These are phyloP conservation scores for Peribatodes rhomboidaria DNA, from an alignment of 2,888 invertebrate species.

Conservation along the genomic window DNA sequence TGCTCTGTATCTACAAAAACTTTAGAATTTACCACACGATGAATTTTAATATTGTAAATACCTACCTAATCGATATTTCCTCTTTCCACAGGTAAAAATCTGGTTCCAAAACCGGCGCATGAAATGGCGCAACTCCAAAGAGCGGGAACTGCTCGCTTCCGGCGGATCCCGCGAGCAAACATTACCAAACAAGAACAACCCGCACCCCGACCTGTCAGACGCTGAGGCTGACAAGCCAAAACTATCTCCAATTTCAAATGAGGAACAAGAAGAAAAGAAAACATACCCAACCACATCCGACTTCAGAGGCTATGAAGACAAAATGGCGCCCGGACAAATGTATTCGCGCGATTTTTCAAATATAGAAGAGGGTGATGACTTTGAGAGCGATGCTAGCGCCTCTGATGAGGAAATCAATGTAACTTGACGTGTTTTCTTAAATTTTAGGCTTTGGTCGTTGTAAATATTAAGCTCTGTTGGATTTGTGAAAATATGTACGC, in stretches of 20 bases:
- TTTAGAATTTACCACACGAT: too few relatives aligned
- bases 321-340: conserved; percentile 62
- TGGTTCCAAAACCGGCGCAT: conserved; percentile 99
- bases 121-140: conserved; percentile 99
- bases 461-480: conserved; percentile 23
- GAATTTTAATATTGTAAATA: too few relatives aligned
- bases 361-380: conserved; percentile 78
- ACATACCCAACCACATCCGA: conserved; percentile 71
- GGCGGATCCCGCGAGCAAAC: conserved; percentile 98
- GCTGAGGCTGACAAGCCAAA: conserved; percentile 93
- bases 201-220: conserved; percentile 97
- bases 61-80: conserved; percentile 7
- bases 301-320: conserved; percentile 74
- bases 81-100: conserved; percentile 86
- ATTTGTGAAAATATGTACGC: conserved; percentile 10
- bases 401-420: conserved; percentile 95
- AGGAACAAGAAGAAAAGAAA: conserved; percentile 71
- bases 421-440: conserved; percentile 89
- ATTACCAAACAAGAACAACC: conserved; percentile 98
- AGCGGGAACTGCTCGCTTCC: conserved; percentile 96
- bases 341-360: conserved; percentile 72
- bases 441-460: conserved; percentile 32
- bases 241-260: conserved; percentile 86
- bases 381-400: conserved; percentile 87
- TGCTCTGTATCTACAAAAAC: too few relatives aligned